A percentile compares a stretch with the other conserved stretches of the same genome.
Conservation (phyloP, 2,797 vertebrate genomes). For the Silurus lanzhouensis region DNA sequence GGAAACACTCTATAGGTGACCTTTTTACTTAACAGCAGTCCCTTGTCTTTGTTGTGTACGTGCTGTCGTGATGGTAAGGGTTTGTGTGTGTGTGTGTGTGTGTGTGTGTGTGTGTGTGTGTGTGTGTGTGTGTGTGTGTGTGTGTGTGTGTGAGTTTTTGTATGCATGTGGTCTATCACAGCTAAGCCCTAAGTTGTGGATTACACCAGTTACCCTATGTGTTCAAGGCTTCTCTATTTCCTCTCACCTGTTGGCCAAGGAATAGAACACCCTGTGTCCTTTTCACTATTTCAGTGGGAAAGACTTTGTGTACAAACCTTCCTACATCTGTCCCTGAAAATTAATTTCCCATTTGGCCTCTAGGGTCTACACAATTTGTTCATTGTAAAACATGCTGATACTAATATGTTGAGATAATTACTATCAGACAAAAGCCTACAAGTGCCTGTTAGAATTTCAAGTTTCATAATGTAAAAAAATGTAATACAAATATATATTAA, state of each 20-base stretch:
- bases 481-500: no score
- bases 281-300: not conserved
- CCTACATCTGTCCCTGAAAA: not conserved
- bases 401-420: no score
- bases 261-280: slow-evolving; percentile 31
- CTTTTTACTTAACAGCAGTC: slow-evolving; percentile 7
- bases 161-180: not conserved
- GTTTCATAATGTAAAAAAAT: no score
- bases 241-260: slow-evolving; percentile 1
- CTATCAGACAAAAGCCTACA: no score
- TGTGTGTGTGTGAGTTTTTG: slow-evolving; percentile 16
- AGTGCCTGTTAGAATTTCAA: no score
- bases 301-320: slow-evolving; percentile 24
- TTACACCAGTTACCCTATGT: slow-evolving; percentile 5
- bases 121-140: not conserved
- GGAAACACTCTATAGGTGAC: not conserved
- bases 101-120: not conserved
- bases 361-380: not conserved
- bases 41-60: not conserved
- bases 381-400: no score
- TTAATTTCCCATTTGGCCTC: not conserved
- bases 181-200: slow-evolving; percentile 23
- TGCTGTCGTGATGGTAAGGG: not conserved
- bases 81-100: not conserved
- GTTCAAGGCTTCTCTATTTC: slow-evolving; percentile 28